These are phyloP conservation scores for Metopia argyrocephala DNA, from an alignment of 2,888 invertebrate species.

Conservation along the genomic window DNA sequence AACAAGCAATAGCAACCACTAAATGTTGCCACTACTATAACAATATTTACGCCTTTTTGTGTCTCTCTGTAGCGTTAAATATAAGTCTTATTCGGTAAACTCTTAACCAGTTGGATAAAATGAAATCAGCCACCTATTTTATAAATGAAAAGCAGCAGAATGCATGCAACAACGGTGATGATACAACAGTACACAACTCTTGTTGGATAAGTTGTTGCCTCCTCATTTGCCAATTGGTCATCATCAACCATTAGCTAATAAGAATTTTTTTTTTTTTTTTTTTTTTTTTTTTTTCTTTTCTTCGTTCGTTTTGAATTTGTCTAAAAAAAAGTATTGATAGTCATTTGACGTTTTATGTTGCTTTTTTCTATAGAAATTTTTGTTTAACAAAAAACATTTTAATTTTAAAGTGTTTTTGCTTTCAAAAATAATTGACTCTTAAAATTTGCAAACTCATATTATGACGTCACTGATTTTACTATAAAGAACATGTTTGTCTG, in stretches of 20 bases:
- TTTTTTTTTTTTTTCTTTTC: not conserved
- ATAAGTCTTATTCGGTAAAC: not conserved
- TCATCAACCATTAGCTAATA: not conserved
- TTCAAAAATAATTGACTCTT: not conserved
- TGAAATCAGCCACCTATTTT: not conserved
- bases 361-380: too few species aligned
- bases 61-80: not conserved
- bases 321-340: not conserved
- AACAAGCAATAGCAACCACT: constrained; percentile 45
- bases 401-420: not conserved
- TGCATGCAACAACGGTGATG: not conserved
- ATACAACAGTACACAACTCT: not conserved
- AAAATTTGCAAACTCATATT: constrained; percentile 23
- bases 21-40: constrained; percentile 1
- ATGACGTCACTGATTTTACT: constrained; percentile 48
- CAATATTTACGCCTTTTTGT: not conserved
- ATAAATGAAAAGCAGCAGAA: not conserved
- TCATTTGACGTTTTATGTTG: not conserved
- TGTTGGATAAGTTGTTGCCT: not conserved
- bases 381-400: too few species aligned
- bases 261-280: not conserved
- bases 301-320: not conserved
- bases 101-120: constrained; percentile 5
- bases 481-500: not conserved
- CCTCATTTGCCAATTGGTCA: not conserved